These are phyloP conservation scores for Raphicerus campestris DNA, from an alignment of 2,113 vertebrate species.

Conservation along the genomic window DNA sequence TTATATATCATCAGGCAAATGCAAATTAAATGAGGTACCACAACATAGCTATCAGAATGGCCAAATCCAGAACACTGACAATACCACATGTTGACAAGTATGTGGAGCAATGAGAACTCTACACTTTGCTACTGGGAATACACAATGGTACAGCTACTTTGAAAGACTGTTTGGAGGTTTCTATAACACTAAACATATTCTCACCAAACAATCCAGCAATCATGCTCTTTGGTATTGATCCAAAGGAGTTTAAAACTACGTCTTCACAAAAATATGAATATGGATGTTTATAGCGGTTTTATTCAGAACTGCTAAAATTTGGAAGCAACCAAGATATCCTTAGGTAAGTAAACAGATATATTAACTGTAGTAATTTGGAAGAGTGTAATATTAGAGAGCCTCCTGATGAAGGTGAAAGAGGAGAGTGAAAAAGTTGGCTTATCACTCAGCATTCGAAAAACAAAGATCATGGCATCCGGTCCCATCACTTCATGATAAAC, in stretches of 20 bases:
- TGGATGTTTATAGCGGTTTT: neutral
- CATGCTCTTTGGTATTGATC: neutral
- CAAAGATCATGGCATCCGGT: neutral
- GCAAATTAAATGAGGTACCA: neutral
- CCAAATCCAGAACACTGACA: neutral
- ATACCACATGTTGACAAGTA: neutral
- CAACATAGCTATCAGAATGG: neutral
- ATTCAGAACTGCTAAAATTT: neutral
- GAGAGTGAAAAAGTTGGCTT: neutral
- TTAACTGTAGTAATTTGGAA: neutral
- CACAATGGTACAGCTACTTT: neutral
- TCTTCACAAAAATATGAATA: neutral
- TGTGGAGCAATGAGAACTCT: neutral
- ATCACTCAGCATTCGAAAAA: neutral
- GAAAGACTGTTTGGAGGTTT: neutral
- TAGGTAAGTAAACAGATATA: neutral
- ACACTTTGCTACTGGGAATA: neutral
- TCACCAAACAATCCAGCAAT: neutral
- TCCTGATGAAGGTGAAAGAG: neutral
- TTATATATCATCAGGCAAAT: neutral
- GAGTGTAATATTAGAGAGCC: neutral
- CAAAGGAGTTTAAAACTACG: neutral
- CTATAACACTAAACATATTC: neutral
- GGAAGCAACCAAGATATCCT: neutral
- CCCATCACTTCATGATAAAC: neutral